Base-by-base conservation (phyloP, 2,113 vertebrate genomes). In the Apistogramma diplotaenia region DNA sequence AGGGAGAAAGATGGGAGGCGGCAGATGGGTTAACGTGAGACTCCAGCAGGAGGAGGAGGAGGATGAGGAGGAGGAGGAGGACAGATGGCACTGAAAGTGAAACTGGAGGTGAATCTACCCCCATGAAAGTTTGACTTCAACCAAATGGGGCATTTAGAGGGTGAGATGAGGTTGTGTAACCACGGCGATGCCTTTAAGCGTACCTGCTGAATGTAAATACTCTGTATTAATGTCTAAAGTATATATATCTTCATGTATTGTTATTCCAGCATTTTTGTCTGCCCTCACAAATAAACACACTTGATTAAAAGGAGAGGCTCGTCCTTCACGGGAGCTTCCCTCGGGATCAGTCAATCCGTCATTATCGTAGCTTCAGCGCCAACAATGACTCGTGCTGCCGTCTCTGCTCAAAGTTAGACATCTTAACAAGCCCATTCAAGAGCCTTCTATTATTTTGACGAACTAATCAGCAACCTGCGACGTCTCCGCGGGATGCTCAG, bases 11-110 rank as follows among this genome's bases (percentile, higher is more conserved):
- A 71, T 77, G 87, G 85, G 78, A 85, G 60, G 79, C 4, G 86
- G 73, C 92, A 94, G 93, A 94, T 94, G 93, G 93, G 76, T 89
- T 70, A 43, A 87, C 83, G 51, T n/a, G 65, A 78, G 81, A 55
- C 79, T 84, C 78, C 70, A 77, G 33, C 7, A 35, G 33, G 33
- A 31, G 33, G 33, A 35, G 33, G 33, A 31, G 31, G 31, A 9
- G 33, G 33, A 35, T 7, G 33, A 33, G 31, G 33, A 33, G 73
- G 75, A 75, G 72, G 37, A 89, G 73, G 15, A 33, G 27, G 79
- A 79, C 93, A 94, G 93, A 94, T 93, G 94, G 90, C 35, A 1
- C 84, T 87, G 89, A 91, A 93, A 90, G 40, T 55, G 86, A 92
- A 35, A 84, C 84, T 46, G 61, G 73, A 83, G 51, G 57, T 33